Base-by-base conservation (phyloP, 2,797 vertebrate species). In the Chlorospingus flavigularis region DNA sequence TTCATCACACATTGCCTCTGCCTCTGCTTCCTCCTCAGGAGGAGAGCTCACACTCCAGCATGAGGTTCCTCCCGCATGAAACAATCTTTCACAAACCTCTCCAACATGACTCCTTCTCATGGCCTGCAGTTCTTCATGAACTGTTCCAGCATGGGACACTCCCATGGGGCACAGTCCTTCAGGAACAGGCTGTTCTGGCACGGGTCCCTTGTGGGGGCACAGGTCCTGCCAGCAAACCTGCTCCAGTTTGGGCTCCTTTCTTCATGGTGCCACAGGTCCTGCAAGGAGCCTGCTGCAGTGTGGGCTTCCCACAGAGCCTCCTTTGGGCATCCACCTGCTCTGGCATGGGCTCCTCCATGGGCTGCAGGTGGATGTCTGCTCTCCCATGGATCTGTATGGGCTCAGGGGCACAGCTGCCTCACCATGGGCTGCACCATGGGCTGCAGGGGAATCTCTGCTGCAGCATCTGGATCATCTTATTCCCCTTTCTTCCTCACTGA, bases 71-170 rank as follows among this genome's bases (percentile, higher is more conserved):
- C 19, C 13, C 18, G 17, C 13, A 55, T 2, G 3, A 75, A 19
- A 55, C 12, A 67, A 5, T 54, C 26, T 35, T 61, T 33, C 47
- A 67, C 47, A 50, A 50, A 50, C 4, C 28, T 53, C 20, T 79
- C n/a, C 39, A 14, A 5, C 17, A n/a, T 15, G 19, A 37, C 16
- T 62, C 23, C 42, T 68, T 55, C 42, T 19, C 23, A 37, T 9
- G 19, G 37, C n/a, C 24, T 43, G 40, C 33, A 65, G 33, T 6
- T 76, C 71, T 39, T 45, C 21, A 26, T 39, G 17, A 40, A 10
- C 43, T 45, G 28, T 21, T 71, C 43, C n/a, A 51, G 20, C 0
- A 0, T 63, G 42, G 18, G n/a, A 39, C n/a, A 16, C 3, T 68
- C 20, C 42, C 62, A 37, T 0, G 0, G 5, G 25, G 3, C 55